phyloP scores from a whole-genome alignment of 2,888 invertebrate species.

The Yponomeuta sedellus region DNA sequence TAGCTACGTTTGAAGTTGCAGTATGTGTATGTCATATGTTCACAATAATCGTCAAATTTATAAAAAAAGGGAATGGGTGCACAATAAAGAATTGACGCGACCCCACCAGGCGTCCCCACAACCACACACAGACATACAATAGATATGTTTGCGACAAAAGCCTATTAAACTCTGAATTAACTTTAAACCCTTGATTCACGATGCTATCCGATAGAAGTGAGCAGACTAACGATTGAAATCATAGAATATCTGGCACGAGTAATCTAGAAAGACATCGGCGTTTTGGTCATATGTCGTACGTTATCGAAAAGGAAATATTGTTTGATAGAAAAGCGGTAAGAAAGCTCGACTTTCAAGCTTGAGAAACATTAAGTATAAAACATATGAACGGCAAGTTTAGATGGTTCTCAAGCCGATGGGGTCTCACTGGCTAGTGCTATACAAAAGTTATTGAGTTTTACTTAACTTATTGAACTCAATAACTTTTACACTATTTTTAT shows the following conservation, averaged over 20 bases:
- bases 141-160: conserved; percentile 75
- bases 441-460: background rate
- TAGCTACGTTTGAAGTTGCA: background rate
- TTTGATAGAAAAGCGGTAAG: background rate
- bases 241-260: background rate
- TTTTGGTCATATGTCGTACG: background rate
- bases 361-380: background rate
- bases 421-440: background rate
- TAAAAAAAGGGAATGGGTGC: conserved; percentile 20
- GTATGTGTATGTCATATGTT: background rate
- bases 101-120: conserved; percentile 37
- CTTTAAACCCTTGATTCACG: conserved; percentile 26
- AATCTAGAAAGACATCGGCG: background rate
- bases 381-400: background rate
- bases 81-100: conserved; percentile 34
- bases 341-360: background rate
- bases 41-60: conserved; percentile 3
- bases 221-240: too few relatives aligned
- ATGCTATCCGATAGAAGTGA: conserved; percentile 21
- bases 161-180: conserved; percentile 51
- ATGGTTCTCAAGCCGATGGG: background rate
- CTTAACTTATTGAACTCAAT: background rate
- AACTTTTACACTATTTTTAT: too few relatives aligned
- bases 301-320: conserved; percentile 5
- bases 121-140: conserved; percentile 45